Evolutionary conservation across 1,140 invertebrate species (phyloP), one percentile per base, ranked within the genome.

Genomic region (fruit fly (Drosophila melanogaster)): DNA sequence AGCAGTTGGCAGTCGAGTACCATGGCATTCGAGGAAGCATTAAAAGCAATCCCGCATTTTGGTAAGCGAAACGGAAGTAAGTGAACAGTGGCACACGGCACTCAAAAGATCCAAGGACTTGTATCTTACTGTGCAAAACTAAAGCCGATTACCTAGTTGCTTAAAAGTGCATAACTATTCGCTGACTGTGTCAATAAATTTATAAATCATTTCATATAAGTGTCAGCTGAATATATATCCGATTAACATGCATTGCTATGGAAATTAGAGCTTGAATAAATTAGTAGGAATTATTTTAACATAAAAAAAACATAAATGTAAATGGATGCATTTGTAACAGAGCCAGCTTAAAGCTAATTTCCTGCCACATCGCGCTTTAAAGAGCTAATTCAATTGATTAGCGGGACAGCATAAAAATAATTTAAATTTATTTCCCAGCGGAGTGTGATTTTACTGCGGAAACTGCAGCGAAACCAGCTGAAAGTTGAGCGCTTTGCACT

Each of bases 41-140:
- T 62, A 47, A 62, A 49, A 66, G 57, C 64, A 43, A 41, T 43
- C 40, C 47, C 61, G 46, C 61, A 54, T 65, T 54, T 62, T 26
- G 15, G 14, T 17, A 62, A 33, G 19, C 30, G 17, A 54, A 41
- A 44, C 26, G 50, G 12, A 54, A 22, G 37, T 47, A 22, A 40
- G 14, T 17, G 44, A 37, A 57, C 65, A 71, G 67, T 71, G 67
- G 67, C 12, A 6, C n/a, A 2, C 4, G 14, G 3, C 6, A 17
- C 17, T 47, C 44, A 47, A 26, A 5, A 47, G 44, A 12, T 24
- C n/a, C 3, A 47, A 4, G 46, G 14, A 8, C 46, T 47, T 17
- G 8, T 6, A 8, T 2, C 7, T 10, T 17, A 41, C 7, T 8
- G n/a, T 15, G 2, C 40, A 15, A n/a, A 7, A 17, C 40, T 15